Base-by-base conservation (phyloP, 2,888 invertebrate species). In the Anodontia alba region DNA sequence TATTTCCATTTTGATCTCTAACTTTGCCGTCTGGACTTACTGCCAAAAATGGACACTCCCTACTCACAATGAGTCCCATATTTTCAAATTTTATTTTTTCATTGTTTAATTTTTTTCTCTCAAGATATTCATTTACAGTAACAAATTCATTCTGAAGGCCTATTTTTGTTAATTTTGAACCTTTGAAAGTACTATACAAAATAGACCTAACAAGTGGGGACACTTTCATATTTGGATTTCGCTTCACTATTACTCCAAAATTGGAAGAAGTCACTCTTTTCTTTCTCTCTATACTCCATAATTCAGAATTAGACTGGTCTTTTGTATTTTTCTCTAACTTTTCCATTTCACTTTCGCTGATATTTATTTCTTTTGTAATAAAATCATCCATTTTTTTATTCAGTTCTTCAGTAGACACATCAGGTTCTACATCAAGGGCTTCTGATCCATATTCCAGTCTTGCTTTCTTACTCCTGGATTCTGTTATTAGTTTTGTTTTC, bases 221-320 rank as follows among this genome's bases (percentile, higher is more conserved):
- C n/a, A n/a, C 17, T 36, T 54, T 70, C 26, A 68, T 69, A 0
- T 69, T 51, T 2, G 33, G n/a, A 29, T 31, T n/a, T 43, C 70
- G 0, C 29, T n/a, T 29, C 12, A 69, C 31, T 15, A 76, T 31
- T 31, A 43, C 29, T 33, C 76, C 76, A 70, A 76, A 69, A 26
- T 26, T 36, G 8, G 75, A 76, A 43, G 68, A 57, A 26, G 76
- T 54, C 46, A 76, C 10, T 29, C 76, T 31, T 54, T 57, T 69
- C 20, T 43, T 71, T 38, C 76, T 66, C 66, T 77, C 76, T 12
- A 23, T 23, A 26, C 26, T 43, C 71, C 71, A 77, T 26, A 38
- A n/a, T n/a, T 12, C 67, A 38, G 42, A 62, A 1, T 20, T 0
- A 36, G 33, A 33, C 26, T 78, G 73, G 23, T 49, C 72, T 23